phyloP scores from a whole-genome alignment of 2,888 invertebrate genomes.

The Drosophila nigricruria region DNA sequence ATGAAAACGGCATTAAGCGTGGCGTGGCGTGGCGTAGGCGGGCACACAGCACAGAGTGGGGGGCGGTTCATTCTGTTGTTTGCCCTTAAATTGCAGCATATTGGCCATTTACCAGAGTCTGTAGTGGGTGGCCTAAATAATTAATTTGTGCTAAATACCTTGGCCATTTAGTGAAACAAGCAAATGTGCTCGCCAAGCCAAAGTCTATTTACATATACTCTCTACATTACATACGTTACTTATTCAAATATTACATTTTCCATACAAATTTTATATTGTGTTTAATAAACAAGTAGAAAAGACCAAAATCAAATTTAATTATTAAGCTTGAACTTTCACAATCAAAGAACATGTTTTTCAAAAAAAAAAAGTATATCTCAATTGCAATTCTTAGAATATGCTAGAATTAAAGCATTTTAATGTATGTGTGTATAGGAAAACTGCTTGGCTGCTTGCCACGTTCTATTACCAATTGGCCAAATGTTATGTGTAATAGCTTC shows the following conservation, averaged over 20 bases:
- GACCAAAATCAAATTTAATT: too few relatives aligned
- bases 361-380: too few relatives aligned
- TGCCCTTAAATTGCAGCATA: slow-evolving; percentile 81
- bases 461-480: too few relatives aligned
- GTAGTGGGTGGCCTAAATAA: slow-evolving; percentile 72
- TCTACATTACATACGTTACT: background rate
- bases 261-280: too few relatives aligned
- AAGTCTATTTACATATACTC: slow-evolving; percentile 22
- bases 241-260: background rate
- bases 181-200: slow-evolving; percentile 11
- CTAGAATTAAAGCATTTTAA: too few relatives aligned
- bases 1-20: slow-evolving; percentile 67
- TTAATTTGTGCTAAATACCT: slow-evolving; percentile 81
- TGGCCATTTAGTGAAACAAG: slow-evolving; percentile 72
- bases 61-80: slow-evolving; percentile 26
- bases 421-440: too few relatives aligned
- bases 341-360: too few relatives aligned
- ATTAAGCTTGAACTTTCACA: too few relatives aligned
- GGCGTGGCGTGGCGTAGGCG: slow-evolving; percentile 8
- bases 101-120: slow-evolving; percentile 69
- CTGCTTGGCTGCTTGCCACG: too few relatives aligned
- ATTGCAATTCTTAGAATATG: too few relatives aligned
- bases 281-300: too few relatives aligned
- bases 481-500: too few relatives aligned
- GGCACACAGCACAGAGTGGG: background rate